These are phyloP conservation scores for Drosophila imparisetae DNA, from an alignment of 2,888 invertebrate genomes.

Conservation along the genomic window DNA sequence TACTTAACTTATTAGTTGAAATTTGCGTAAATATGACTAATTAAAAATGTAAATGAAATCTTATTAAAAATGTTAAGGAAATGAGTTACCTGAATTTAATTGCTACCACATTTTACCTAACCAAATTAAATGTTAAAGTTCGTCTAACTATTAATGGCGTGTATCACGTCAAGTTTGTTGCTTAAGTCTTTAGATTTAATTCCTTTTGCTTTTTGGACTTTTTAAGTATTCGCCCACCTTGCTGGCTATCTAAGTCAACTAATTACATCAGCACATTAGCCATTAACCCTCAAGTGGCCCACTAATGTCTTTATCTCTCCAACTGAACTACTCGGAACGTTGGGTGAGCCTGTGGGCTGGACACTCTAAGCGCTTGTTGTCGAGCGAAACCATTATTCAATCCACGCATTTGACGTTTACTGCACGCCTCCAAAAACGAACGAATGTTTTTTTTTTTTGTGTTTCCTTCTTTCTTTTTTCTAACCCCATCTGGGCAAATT, in stretches of 20 bases:
- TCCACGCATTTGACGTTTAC: conserved; percentile 35
- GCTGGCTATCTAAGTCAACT: conserved; percentile 3
- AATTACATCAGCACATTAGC: conserved; percentile 44
- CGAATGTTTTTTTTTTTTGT: conserved; percentile 17
- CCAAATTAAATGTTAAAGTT: background rate
- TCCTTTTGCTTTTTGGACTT: conserved; percentile 9
- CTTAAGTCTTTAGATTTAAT: conserved; percentile 45
- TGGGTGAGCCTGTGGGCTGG: conserved; percentile 23
- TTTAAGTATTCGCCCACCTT: background rate
- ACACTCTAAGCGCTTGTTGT: conserved; percentile 10
- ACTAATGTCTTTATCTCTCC: conserved; percentile 53
- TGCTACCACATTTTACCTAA: background rate
- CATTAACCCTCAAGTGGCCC: conserved; percentile 56
- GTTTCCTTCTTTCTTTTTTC: conserved; percentile 8
- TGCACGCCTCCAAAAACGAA: conserved; percentile 25
- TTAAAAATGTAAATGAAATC: background rate
- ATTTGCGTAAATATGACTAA: background rate
- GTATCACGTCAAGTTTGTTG: conserved; percentile 32
- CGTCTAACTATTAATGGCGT: background rate
- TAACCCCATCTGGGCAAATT: background rate
- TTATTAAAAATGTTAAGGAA: background rate
- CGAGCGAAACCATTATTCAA: conserved; percentile 22
- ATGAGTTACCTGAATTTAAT: background rate
- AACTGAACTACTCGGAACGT: conserved; percentile 14
- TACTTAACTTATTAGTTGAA: background rate